A percentile compares a stretch with the other conserved stretches of the same genome.
Conservation (phyloP, 2,888 invertebrate species). For the Caenorhabditis wallacei region DNA sequence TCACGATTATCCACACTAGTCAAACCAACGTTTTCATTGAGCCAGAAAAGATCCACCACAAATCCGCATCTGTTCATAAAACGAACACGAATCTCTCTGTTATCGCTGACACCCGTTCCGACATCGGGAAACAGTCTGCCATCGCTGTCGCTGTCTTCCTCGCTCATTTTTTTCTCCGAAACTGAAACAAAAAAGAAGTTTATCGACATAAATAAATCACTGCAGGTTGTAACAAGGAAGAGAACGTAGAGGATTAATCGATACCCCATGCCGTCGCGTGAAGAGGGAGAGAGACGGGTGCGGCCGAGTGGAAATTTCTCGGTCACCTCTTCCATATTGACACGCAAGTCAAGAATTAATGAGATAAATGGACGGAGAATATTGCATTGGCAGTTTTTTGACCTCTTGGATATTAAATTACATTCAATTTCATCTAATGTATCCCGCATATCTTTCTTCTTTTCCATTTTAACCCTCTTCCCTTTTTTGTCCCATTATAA, state of each 20-base stretch:
- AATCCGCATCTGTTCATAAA: conserved; percentile 39
- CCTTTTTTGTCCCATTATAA: too few relatives aligned
- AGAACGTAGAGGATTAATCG: background rate
- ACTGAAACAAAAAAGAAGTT: background rate
- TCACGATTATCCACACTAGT: background rate
- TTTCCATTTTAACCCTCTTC: too few relatives aligned
- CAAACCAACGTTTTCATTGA: conserved; percentile 23
- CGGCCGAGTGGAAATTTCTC: background rate
- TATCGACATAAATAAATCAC: background rate
- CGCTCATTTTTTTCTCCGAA: background rate
- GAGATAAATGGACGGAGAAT: too few relatives aligned
- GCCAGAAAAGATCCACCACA: conserved; percentile 53
- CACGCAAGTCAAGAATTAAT: background rate
- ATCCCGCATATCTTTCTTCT: too few relatives aligned
- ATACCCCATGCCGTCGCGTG: background rate
- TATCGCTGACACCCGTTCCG: background rate
- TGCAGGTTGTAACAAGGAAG: background rate
- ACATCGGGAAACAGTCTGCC: conserved; percentile 33
- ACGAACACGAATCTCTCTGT: conserved; percentile 32
- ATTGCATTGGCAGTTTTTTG: too few relatives aligned
- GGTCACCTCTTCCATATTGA: conserved; percentile 2
- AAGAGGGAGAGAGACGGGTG: background rate
- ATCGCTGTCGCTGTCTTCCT: background rate
- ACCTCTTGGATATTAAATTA: too few relatives aligned
- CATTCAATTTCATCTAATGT: too few relatives aligned